Percentiles rank a stretch among this genome's conserved stretches.
These are phyloP conservation scores for Tetramorium simillimum DNA, from an alignment of 1,140 invertebrate species.

Conservation along the genomic window DNA sequence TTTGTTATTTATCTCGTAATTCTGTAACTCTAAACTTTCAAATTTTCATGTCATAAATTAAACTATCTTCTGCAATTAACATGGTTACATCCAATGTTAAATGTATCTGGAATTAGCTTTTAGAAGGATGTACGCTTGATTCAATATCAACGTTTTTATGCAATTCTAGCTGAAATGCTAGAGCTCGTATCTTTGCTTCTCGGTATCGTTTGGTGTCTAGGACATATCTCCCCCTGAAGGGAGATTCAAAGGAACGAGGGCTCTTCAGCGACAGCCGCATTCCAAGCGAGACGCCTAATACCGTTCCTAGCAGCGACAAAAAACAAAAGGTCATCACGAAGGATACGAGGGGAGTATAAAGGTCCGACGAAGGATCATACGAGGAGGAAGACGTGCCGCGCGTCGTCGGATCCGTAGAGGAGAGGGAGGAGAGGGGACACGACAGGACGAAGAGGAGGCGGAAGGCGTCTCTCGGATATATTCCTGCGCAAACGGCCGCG, in stretches of 20 bases:
- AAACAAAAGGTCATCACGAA: slow-evolving; percentile 51
- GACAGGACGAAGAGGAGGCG: slow-evolving; percentile 38
- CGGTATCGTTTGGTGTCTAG: not conserved
- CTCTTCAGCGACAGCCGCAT: slow-evolving; percentile 73
- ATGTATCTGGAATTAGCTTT: not conserved
- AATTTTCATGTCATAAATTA: not conserved
- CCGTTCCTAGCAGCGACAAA: slow-evolving; percentile 30
- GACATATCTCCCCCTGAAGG: not conserved
- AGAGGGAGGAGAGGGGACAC: not conserved
- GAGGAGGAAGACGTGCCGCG: slow-evolving; percentile 16
- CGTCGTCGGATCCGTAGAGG: not conserved
- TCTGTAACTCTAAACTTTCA: not conserved
- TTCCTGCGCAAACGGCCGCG: slow-evolving; percentile 68
- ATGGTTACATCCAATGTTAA: not conserved
- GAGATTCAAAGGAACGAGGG: slow-evolving; percentile 4
- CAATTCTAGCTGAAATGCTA: not conserved
- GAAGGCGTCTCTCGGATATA: slow-evolving; percentile 64
- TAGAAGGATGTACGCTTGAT: not conserved
- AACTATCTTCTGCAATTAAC: not conserved
- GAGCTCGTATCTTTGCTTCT: not conserved
- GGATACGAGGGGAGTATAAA: slow-evolving; percentile 52
- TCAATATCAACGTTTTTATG: not conserved
- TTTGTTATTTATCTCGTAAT: not conserved
- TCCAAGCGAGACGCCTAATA: slow-evolving; percentile 69
- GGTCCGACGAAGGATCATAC: slow-evolving; percentile 30